These are phyloP conservation scores for Ochropleura plecta DNA, from an alignment of 2,888 invertebrate species.

Conservation along the genomic window DNA sequence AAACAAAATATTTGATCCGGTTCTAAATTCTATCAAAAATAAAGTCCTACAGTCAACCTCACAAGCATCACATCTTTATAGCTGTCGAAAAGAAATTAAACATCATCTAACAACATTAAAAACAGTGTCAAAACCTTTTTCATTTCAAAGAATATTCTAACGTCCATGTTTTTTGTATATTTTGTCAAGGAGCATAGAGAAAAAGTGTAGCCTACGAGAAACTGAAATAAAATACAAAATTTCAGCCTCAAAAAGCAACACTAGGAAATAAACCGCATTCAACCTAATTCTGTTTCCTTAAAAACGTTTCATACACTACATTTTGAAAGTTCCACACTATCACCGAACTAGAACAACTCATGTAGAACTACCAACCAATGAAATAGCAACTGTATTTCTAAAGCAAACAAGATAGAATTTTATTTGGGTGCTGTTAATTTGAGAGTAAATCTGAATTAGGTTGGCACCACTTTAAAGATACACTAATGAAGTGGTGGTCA, in stretches of 20 bases:
- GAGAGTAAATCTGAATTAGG: constrained; percentile 11
- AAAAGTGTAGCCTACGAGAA: neutral
- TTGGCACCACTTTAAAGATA: constrained; percentile 41
- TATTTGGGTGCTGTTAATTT: neutral
- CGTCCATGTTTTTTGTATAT: neutral
- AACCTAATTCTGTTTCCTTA: constrained; percentile 46
- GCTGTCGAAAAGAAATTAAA: neutral
- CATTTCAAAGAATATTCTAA: neutral
- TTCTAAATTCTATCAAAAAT: neutral
- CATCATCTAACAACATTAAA: neutral
- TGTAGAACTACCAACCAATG: neutral
- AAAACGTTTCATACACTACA: constrained; percentile 49
- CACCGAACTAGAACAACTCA: constrained; percentile 14
- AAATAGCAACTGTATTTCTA: neutral
- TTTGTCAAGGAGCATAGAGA: neutral
- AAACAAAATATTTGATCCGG: neutral
- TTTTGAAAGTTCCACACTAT: constrained; percentile 29
- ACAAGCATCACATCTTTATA: neutral
- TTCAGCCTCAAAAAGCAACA: constrained; percentile 28
- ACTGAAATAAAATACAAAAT: constrained; percentile 28
- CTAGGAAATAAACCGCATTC: constrained; percentile 30
- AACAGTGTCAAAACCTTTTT: neutral
- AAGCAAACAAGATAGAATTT: neutral
- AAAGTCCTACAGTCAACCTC: neutral
- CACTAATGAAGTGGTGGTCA: constrained; percentile 49